Evolutionary conservation across 2,797 vertebrate species (phyloP), one percentile per base, ranked within the genome.

Genomic region (Tapera naevia): DNA sequence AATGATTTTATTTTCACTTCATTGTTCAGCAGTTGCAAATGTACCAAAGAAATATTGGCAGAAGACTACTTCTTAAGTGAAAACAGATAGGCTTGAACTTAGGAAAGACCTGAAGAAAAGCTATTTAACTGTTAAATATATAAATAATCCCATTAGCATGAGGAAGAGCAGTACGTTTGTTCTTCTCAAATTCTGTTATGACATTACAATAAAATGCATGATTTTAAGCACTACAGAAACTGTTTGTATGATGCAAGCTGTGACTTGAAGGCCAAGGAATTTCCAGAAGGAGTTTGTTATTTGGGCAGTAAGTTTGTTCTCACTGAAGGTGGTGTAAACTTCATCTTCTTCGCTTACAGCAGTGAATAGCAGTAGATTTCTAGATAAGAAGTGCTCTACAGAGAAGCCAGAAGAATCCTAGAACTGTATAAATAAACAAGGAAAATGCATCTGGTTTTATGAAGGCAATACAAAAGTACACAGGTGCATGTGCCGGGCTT

Each of bases 11-110:
- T 95, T 97, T 97, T 96, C 80, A 91, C 93, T 96, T 95, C 89
- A 72, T 97, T 97, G 94, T 96, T 97, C 88, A 94, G 76, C 89
- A 94, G 83, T 96, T 97, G 91, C 90, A 96, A 97, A 96, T 90
- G 83, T 96, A 96, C 94, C 87, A 48, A 95, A 96, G 96, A 97
- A 97, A 93, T 94, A 73, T 17, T 93, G 91, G 95, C 96, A 76
- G 72, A 92, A 95, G 73, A 91, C 46, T 84, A 21, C 91, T 95
- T 76, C 65, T 71, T 97, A 97, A 97, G 93, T 97, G 93, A 96
- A 98, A 98, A 96, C 97, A 97, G 95, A 97, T 91, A 96, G 81
- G 72, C 33, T 75, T 89, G 73, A 94, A 89, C 76, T 95, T 94
- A 80, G 72, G 75, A 96, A 93, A 75, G 70, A 94, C 79, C 48